Conservation (phyloP, 2,888 invertebrate species). For the Helicoverpa assulta region DNA sequence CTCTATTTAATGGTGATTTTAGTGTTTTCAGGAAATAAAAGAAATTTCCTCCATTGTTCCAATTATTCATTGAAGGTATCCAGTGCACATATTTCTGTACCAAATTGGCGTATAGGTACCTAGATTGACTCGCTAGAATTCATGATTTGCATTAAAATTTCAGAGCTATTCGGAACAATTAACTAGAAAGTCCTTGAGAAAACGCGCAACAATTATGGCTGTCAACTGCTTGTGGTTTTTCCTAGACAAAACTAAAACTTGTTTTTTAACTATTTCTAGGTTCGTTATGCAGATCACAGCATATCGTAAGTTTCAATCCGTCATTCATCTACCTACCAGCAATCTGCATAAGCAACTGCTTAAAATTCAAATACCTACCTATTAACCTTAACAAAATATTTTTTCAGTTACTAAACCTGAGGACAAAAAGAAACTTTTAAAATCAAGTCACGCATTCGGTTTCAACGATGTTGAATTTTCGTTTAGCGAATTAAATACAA, state of each 20-base stretch:
- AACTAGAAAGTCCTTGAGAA: conserved; percentile 16
- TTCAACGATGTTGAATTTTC: conserved; percentile 6
- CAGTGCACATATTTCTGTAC: background rate
- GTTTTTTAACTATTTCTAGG: conserved; percentile 11
- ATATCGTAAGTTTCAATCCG: conserved; percentile 2
- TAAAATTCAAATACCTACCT: background rate
- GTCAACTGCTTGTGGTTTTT: conserved; percentile 2
- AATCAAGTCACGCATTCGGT: conserved; percentile 5
- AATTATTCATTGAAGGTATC: conserved; percentile 9
- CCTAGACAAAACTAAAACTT: background rate
- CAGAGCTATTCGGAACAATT: conserved; percentile 33
- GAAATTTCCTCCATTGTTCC: background rate
- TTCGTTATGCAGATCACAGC: conserved; percentile 1
- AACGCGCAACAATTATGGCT: conserved; percentile 15
- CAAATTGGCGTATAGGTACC: too few species aligned
- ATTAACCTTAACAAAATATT: background rate
- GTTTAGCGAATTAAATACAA: conserved; percentile 1
- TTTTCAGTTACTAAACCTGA: conserved; percentile 29
- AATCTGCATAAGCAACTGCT: background rate
- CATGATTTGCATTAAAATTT: conserved; percentile 7
- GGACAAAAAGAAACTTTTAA: conserved; percentile 19
- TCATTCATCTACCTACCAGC: background rate
- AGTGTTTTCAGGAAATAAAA: conserved; percentile 14
- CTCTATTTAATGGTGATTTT: conserved; percentile 24
- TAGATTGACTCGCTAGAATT: too few species aligned